Percentiles rank a stretch among this genome's conserved stretches.
Evolutionary conservation across 2,888 invertebrate genomes (phyloP).

Genomic region (Drosophila cracens): DNA sequence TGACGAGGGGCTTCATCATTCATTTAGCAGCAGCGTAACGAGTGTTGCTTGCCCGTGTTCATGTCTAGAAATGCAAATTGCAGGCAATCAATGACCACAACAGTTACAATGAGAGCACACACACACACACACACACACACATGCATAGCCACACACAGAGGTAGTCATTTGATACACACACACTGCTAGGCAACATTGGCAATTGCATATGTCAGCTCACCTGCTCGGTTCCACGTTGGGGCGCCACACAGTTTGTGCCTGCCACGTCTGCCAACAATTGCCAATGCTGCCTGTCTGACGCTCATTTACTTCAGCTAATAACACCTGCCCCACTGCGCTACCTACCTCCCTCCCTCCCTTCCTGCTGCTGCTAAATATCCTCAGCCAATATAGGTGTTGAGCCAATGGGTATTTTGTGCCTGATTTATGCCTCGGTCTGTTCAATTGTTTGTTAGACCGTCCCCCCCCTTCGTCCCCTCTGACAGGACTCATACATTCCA

Average conservation of each 20-base stretch:
- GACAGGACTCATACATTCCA: slow-evolving; percentile 22
- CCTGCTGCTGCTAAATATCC: not conserved
- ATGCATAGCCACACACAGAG: not conserved
- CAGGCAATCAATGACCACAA: slow-evolving; percentile 53
- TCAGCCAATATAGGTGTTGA: slow-evolving; percentile 53
- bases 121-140: slow-evolving; percentile 2
- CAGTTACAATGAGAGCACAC: slow-evolving; percentile 35
- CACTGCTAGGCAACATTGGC: slow-evolving; percentile 10
- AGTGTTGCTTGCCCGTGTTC: slow-evolving; percentile 40
- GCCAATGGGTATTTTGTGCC: slow-evolving; percentile 53
- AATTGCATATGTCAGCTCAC: slow-evolving; percentile 40
- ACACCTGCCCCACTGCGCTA: not conserved
- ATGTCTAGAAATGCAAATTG: slow-evolving; percentile 68
- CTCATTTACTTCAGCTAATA: slow-evolving; percentile 30
- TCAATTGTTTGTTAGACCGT: slow-evolving; percentile 59
- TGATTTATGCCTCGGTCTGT: slow-evolving; percentile 56
- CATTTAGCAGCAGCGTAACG: slow-evolving; percentile 32
- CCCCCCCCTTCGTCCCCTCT: not conserved
- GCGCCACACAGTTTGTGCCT: slow-evolving; percentile 3
- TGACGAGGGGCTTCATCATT: slow-evolving; percentile 32
- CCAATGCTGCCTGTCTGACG: slow-evolving; percentile 28
- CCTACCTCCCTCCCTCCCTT: not conserved
- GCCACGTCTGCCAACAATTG: slow-evolving; percentile 28
- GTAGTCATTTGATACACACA: not conserved
- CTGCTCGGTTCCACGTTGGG: not conserved